These are phyloP conservation scores for Tetraneura akinire DNA, from an alignment of 1,140 invertebrate species.

Conservation along the genomic window DNA sequence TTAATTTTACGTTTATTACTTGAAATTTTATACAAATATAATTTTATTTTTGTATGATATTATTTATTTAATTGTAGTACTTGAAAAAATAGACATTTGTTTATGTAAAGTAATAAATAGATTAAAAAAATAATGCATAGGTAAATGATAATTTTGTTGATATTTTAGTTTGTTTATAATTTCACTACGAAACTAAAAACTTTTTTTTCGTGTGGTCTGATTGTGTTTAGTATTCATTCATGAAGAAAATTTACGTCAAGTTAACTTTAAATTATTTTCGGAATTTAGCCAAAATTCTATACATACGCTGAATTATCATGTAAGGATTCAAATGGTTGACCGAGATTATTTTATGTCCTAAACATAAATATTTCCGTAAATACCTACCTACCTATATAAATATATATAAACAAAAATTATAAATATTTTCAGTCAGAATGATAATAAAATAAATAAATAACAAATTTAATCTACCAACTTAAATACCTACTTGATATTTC, in stretches of 20 bases:
- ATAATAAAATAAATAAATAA: too few relatives aligned
- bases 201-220: not conserved
- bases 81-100: too few relatives aligned
- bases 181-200: conserved; percentile 8
- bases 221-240: not conserved
- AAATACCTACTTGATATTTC: too few relatives aligned
- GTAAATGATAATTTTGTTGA: not conserved
- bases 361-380: not conserved
- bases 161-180: conserved; percentile 1
- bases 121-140: not conserved
- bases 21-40: too few relatives aligned
- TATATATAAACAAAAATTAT: too few relatives aligned
- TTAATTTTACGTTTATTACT: too few relatives aligned
- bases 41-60: too few relatives aligned
- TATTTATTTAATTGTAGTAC: too few relatives aligned
- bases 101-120: conserved; percentile 4
- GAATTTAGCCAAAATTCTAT: not conserved
- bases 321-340: not conserved
- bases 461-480: too few relatives aligned
- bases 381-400: too few relatives aligned
- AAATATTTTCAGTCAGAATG: too few relatives aligned
- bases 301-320: not conserved
- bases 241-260: not conserved
- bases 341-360: not conserved
- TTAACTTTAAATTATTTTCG: conserved; percentile 1